A percentile compares a stretch with the other conserved stretches of the same genome.
phyloP scores from a whole-genome alignment of 2,113 vertebrate species.

The Junco hyemalis region DNA sequence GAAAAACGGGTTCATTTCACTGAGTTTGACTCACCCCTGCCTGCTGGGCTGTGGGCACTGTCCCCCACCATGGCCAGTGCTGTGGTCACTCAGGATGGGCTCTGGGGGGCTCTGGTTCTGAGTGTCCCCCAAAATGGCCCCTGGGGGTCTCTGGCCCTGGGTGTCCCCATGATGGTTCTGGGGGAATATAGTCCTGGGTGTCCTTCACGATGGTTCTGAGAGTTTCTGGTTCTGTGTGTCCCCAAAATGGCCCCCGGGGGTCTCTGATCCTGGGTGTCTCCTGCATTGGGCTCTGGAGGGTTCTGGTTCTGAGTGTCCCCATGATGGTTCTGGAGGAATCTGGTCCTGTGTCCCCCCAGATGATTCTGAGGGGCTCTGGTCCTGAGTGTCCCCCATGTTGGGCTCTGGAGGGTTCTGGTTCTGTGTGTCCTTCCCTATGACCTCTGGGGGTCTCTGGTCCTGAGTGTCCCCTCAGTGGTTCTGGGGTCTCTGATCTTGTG shows the following conservation, averaged over 20 bases:
- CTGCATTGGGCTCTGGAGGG: no score
- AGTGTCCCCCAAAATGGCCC: fast-evolving
- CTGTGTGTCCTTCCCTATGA: no score
- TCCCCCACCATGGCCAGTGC: not conserved
- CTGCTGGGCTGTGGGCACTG: not conserved
- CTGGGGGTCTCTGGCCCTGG: not conserved
- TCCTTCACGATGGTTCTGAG: no score
- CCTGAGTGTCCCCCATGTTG: not conserved
- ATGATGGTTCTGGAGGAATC: no score
- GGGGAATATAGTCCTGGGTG: no score
- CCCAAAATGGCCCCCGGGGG: no score
- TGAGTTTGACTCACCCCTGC: not conserved
- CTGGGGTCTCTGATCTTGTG: not conserved
- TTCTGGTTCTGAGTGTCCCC: no score
- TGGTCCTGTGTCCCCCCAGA: not conserved
- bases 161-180: no score
- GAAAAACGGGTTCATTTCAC: fast-evolving
- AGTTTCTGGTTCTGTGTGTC: no score
- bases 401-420: no score
- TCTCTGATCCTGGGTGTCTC: no score
- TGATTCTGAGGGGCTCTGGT: no score
- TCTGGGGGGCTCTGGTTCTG: not conserved
- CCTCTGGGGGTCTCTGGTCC: not conserved
- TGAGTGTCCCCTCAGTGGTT: not conserved
- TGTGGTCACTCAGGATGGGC: not conserved